These are phyloP conservation scores for Aphaenogaster ashmeadi DNA, from an alignment of 1,140 invertebrate genomes.

Conservation along the genomic window DNA sequence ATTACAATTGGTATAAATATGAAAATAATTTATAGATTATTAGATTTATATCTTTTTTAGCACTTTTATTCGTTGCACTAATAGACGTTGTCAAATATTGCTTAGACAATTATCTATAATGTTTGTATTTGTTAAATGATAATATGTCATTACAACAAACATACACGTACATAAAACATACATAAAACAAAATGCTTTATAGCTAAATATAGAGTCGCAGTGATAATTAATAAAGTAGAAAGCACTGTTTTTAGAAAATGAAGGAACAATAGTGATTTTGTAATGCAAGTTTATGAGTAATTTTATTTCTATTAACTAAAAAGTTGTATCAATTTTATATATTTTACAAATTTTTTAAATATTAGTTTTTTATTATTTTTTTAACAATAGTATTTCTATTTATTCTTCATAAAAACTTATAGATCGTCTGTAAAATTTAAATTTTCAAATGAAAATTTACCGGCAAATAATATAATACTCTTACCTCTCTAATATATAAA, in stretches of 20 bases:
- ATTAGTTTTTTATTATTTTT: background rate
- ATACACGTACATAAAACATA: slow-evolving; percentile 16
- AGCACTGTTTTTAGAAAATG: slow-evolving; percentile 1
- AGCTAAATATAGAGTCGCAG: slow-evolving; percentile 12
- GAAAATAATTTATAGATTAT: background rate
- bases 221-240: slow-evolving; percentile 4
- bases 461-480: background rate
- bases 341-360: background rate
- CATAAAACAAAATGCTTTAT: slow-evolving; percentile 47
- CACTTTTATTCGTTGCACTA: slow-evolving; percentile 21
- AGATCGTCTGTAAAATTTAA: background rate
- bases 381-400: background rate
- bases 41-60: background rate
- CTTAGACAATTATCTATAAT: background rate
- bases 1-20: slow-evolving; percentile 10
- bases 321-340: background rate
- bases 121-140: slow-evolving; percentile 26
- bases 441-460: background rate
- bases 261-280: background rate
- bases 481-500: background rate
- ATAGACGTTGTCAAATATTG: background rate
- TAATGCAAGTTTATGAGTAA: background rate
- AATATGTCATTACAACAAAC: background rate
- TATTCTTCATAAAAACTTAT: background rate
- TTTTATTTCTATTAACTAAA: background rate